Evolutionary conservation across 2,113 vertebrate genomes (phyloP), one percentile per base, ranked within the genome.

Genomic region (Rana temporaria): DNA sequence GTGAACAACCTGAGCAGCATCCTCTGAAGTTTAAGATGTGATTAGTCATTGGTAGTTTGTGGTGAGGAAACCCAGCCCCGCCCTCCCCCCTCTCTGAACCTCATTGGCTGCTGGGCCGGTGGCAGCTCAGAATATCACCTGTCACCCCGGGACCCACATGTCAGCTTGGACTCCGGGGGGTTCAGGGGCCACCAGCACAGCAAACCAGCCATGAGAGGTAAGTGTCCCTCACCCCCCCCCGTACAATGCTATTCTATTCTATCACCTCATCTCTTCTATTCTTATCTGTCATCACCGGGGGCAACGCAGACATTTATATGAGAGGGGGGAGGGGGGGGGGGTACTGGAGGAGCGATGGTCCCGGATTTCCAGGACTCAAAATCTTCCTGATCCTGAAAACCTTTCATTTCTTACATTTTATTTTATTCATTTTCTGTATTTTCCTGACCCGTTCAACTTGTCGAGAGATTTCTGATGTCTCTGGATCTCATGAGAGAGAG

Each of bases 191-290:
- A 57, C 18, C 16, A 32, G 32, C n/a, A 56, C 56, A 71, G 15
- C 7, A 64, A 15, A 15, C 66, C 80, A 74, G 71, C 71, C 69
- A 82, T 82, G 52, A 63, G 80, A 82, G 80, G 80, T 82, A 82
- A 16, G 80, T 63, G 19, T 30, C 24, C 57, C 9, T 1, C 34
- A 15, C 14, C 6, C 14, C n/a, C 59, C 20, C 18, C 20, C 1
- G 12, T 15, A 18, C 12, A 16, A 15, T 17, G 4, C 26, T 4
- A 1, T 7, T 30, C 26, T 34, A 16, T 32, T 32, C 63, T 19
- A 16, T 26, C 24, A 6, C 4, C 24, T 2, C 17, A 3, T 12
- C 22, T 26, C 16, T 63, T 12, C 24, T 12, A 16, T 30, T 64
- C 24, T 64, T 0, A 17, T 64, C 62, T 38, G 6, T 38, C 34